Base-by-base conservation (phyloP, 1,140 invertebrate genomes). In the Neuroterus valhalla region DNA sequence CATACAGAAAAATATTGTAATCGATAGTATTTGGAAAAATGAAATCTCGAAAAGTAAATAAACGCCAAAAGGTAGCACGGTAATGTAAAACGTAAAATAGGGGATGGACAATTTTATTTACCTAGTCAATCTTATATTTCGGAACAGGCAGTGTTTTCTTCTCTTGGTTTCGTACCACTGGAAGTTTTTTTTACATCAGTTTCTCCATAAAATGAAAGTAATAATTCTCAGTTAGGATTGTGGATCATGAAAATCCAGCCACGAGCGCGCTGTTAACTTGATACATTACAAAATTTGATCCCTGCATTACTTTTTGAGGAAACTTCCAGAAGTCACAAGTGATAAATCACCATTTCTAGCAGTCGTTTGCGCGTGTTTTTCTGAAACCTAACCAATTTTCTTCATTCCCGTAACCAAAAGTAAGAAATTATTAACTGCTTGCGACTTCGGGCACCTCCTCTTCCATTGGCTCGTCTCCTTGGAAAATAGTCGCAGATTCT, bases 381-480 rank as follows among this genome's bases (percentile, higher is more conserved):
- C 12, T 23, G 23, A 62, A 62, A 62, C 23, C 55, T 62, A 26
- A 62, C 31, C n/a, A 62, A 31, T 62, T 62, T 31, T 26, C 26
- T 14, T 55, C 26, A 21, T 52, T 52, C 50, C 50, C 52, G 12
- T 31, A 31, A 62, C 12, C 14, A 15, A 44, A 71, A 75, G 4
- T 21, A 68, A 55, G 48, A 62, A 62, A 68, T 48, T 79, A 89
- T 90, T 89, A 90, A 90, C 88, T 89, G 62, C 81, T 84, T 48
- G 82, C 71, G 43, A 77, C 79, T 68, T 88, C 86, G 17, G 77
- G 80, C 38, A 78, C 70, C 79, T 90, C 89, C 67, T 89, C 82
- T 31, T 90, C 88, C 88, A 90, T 90, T 19, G 86, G 83, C 72
- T 90, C 88, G 21, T 84, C 86, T 12, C 83, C 82, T 21, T 85